These are phyloP conservation scores for Mythimna pallens DNA, from an alignment of 2,888 invertebrate genomes.

Conservation along the genomic window DNA sequence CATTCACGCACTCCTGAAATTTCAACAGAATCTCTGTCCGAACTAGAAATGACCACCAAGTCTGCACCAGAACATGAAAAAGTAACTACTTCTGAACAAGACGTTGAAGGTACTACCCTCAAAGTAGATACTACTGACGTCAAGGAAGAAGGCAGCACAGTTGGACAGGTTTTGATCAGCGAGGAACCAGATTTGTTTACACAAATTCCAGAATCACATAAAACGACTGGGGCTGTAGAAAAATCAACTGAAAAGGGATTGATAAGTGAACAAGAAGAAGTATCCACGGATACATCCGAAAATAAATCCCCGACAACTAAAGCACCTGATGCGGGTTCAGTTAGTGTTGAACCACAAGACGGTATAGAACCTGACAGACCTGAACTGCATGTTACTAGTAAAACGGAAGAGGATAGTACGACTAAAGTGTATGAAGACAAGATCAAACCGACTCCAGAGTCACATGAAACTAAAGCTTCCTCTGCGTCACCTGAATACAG, in stretches of 20 bases:
- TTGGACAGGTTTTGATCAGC: conserved; percentile 15
- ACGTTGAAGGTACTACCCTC: conserved; percentile 30
- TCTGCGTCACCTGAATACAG: conserved; percentile 29
- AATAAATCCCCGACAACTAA: conserved; percentile 48
- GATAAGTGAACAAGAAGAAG: conserved; percentile 50
- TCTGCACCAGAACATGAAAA: conserved; percentile 23
- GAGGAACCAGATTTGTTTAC: conserved; percentile 24
- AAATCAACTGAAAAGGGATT: conserved; percentile 39
- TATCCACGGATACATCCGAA: conserved; percentile 54
- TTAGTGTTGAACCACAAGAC: conserved; percentile 48
- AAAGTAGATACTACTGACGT: conserved; percentile 18
- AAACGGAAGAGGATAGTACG: conserved; percentile 36
- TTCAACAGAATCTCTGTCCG: conserved; percentile 16
- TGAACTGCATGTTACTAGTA: conserved; percentile 26
- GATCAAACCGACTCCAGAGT: conserved; percentile 42
- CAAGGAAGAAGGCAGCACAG: conserved; percentile 21
- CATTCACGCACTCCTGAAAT: conserved; percentile 25
- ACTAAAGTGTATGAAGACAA: conserved; percentile 44
- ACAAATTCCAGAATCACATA: conserved; percentile 34
- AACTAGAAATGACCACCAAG: conserved; percentile 38
- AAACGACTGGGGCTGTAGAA: conserved; percentile 39
- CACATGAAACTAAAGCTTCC: conserved; percentile 42
- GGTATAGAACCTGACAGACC: conserved; percentile 27
- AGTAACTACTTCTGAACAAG: conserved; percentile 16
- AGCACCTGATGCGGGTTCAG: conserved; percentile 17